A percentile compares a stretch with the other conserved stretches of the same genome.
These are phyloP conservation scores for Notolabrus celidotus DNA, from an alignment of 2,797 vertebrate genomes.

Conservation along the genomic window DNA sequence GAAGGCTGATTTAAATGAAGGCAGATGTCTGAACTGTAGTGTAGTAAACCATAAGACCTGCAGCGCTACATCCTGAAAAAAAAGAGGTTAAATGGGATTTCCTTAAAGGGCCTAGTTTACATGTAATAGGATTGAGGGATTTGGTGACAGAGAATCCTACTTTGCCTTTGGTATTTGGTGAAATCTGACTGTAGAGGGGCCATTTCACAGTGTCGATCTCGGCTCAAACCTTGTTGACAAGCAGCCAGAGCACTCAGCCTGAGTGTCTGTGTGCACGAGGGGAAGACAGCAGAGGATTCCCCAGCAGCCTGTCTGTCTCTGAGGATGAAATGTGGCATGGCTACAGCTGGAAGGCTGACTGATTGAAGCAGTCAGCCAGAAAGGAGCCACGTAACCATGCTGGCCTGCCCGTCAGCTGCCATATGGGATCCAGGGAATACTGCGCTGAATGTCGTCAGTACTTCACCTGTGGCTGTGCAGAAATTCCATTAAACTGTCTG, in stretches of 20 bases:
- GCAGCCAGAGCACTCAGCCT: conserved; percentile 48
- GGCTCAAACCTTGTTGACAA: conserved; percentile 57
- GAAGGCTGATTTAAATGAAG: background rate
- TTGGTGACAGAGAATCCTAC: conserved; percentile 6
- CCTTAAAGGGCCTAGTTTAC: conserved; percentile 12
- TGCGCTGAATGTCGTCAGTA: background rate
- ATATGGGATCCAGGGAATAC: conserved; percentile 17
- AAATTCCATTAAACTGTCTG: no score
- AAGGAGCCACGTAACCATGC: conserved; percentile 43
- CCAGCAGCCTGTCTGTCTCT: conserved; percentile 58
- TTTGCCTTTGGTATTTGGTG: conserved; percentile 17
- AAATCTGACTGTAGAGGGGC: conserved; percentile 33
- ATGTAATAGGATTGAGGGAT: conserved; percentile 6
- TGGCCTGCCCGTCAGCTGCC: conserved; percentile 36
- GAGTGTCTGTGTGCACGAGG: conserved; percentile 45
- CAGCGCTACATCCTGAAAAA: conserved; percentile 17
- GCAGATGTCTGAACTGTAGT: conserved; percentile 17
- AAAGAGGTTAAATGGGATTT: conserved; percentile 17
- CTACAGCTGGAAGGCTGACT: conserved; percentile 62
- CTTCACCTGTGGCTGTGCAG: background rate
- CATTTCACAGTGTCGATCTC: conserved; percentile 37
- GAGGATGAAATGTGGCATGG: conserved; percentile 59
- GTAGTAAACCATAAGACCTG: background rate
- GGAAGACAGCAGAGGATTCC: conserved; percentile 67
- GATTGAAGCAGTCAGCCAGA: conserved; percentile 66